phyloP scores from a whole-genome alignment of 2,113 vertebrate genomes.

The Melanotaenia duboulayi region DNA sequence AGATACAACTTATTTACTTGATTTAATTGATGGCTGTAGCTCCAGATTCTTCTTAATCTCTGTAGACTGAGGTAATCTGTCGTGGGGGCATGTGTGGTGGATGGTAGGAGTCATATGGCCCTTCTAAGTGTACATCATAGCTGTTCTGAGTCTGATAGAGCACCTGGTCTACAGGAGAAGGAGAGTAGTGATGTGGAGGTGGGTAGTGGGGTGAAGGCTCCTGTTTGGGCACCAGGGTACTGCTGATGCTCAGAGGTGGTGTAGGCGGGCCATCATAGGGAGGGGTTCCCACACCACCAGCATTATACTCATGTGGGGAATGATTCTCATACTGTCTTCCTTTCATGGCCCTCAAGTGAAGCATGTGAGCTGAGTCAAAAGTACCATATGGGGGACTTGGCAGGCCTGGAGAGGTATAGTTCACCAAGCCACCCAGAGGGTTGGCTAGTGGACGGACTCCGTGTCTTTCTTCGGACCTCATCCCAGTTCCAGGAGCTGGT shows the following conservation, averaged over 20 bases:
- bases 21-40: neutral
- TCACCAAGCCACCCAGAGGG: slow-evolving; percentile 70
- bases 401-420: slow-evolving; percentile 90
- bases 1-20: neutral
- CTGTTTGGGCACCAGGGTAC: slow-evolving; percentile 93
- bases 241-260: slow-evolving; percentile 92
- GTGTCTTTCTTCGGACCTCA: slow-evolving; percentile 86
- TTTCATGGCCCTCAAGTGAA: slow-evolving; percentile 92
- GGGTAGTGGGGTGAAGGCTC: slow-evolving; percentile 86
- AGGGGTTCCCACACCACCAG: slow-evolving; percentile 83
- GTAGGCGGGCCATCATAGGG: slow-evolving; percentile 94
- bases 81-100: slow-evolving; percentile 80
- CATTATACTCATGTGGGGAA: slow-evolving; percentile 82
- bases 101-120: slow-evolving; percentile 88
- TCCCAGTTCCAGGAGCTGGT: slow-evolving; percentile 71
- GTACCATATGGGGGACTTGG: slow-evolving; percentile 95
- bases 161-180: slow-evolving; percentile 83
- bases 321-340: slow-evolving; percentile 85
- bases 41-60: slow-evolving; percentile 79
- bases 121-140: slow-evolving; percentile 90
- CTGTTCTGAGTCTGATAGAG: slow-evolving; percentile 84
- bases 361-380: slow-evolving; percentile 89
- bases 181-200: slow-evolving; percentile 77
- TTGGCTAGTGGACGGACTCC: slow-evolving; percentile 58
- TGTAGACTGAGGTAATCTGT: slow-evolving; percentile 89